phyloP scores from a whole-genome alignment of 2,113 vertebrate genomes.

The Zapus hudsonius region DNA sequence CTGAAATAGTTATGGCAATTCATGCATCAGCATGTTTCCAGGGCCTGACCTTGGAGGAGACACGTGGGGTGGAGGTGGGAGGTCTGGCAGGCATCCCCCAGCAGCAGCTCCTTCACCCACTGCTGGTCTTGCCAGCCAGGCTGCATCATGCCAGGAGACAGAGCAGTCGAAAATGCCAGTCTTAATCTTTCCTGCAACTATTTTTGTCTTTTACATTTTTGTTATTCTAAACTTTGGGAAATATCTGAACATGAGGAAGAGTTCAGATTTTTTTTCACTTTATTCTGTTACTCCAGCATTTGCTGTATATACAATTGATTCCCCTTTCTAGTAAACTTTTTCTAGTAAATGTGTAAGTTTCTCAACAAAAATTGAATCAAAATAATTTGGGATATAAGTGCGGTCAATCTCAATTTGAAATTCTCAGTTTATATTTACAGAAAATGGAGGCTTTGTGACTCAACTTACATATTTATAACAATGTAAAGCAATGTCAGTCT shows the following conservation, averaged over 20 bases:
- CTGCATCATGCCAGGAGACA: background rate
- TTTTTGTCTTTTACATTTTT: constrained; percentile 42
- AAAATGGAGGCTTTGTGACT: background rate
- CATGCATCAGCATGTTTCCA: background rate
- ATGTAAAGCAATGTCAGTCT: background rate
- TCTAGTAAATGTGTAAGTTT: no score
- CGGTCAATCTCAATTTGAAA: background rate
- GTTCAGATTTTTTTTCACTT: background rate
- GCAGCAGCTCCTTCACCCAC: background rate
- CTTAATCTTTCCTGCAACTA: background rate
- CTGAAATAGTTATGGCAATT: constrained; percentile 43
- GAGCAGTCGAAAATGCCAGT: constrained; percentile 9
- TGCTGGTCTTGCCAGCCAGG: background rate
- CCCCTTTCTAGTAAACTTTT: constrained; percentile 3
- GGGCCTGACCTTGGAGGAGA: background rate
- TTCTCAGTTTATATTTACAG: background rate
- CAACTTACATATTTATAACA: background rate
- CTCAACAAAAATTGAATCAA: constrained; percentile 34
- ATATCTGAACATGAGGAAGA: background rate
- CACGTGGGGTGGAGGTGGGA: rapidly evolving
- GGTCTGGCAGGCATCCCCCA: background rate
- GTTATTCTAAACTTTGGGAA: constrained; percentile 46
- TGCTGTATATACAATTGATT: background rate
- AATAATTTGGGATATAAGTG: background rate
- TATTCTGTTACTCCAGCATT: constrained; percentile 31